Evolutionary conservation across 1,140 invertebrate species (phyloP), one percentile per base, ranked within the genome.

Genomic region (Magallana gigas): DNA sequence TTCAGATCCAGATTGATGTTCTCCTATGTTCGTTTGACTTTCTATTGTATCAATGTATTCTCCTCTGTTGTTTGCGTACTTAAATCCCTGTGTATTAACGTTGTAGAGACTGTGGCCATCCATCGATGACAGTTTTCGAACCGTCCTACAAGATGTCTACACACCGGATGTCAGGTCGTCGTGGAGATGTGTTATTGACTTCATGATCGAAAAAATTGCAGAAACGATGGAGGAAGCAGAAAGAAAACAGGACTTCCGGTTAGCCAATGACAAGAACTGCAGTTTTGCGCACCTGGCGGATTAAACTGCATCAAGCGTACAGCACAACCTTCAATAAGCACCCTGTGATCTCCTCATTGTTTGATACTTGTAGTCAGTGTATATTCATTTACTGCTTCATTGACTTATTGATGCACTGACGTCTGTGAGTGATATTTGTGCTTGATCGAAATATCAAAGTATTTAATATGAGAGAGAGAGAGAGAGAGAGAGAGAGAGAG

Each of bases 71-170:
- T 2, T 48, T 48, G 2, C 36, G 2, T 2, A 48, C 36, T 2
- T 48, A 48, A 4, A 48, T 5, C 36, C 2, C 2, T 48, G 36
- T 48, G 36, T 48, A 4, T 48, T 48, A 48, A 2, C 3, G 36
- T 84, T 84, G 8, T 58, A 84, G 83, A 60, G 83, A 18, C 83
- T 84, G 23, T 84, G 83, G 83, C 58, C 83, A 14, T 57, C 83
- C 8, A 84, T 84, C 23, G 83, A 84, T 58, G 83, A 84, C 29
- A 62, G 83, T 56, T 84, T 84, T 29, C 57, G 29, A 9, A 18
- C 83, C 9, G 83, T 84, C 3, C 56, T 84, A 23, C 57, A 59
- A 11, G 83, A 84, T 36, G 83, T 84, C 1, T 84, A 84, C 5
- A 84, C 83, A 11, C 23, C 56, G 57, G 83, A 84, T 36, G 56